Evolutionary conservation across 2,888 invertebrate species (phyloP), one percentile per base, ranked within the genome.

Genomic region (Epistrophella euchroma): DNA sequence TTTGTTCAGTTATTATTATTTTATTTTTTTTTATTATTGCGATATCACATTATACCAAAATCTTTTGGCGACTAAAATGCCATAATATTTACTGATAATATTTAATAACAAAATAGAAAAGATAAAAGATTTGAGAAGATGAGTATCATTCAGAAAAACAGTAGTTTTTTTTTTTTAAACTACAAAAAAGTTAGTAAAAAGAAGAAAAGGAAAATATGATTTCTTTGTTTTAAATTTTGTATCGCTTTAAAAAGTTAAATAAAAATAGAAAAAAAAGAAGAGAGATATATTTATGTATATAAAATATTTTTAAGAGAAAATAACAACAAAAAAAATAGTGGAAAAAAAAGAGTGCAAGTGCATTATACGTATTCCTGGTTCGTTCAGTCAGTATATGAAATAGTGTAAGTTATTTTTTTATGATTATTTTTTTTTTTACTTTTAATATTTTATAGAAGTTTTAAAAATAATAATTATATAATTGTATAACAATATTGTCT

Each of bases 11-110:
- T 37, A 88, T 88, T n/a, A n/a, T n/a, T n/a, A n/a, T n/a, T n/a
- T 89, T 88, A 88, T 88, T 89, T 70, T 75, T 79, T 70, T 89
- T 70, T 76, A 73, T 66, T 73, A 73, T 81, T 83, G 90, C 90
- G 91, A 90, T 92, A 92, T 92, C 91, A 91, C 91, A 91, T 90
- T 89, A 90, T 89, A 90, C 91, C 91, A 91, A 91, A 90, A 89
- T 91, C 10, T 50, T 60, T 37, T 76, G 72, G 71, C 68, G 80
- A 85, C 66, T 83, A 73, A 83, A 68, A 74, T 60, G 66, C 56
- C 62, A 52, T 68, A 22, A 25, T 28, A 13, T 32, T 71, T 55
- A 45, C 9, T 45, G 9, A 17, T 45, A 45, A 52, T 50, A 28
- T 52, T 11, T 62, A 47, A 72, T 15, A 50, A 66, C 19, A 45